Evolutionary conservation across 2,888 invertebrate species (phyloP).

Genomic region (Plutella xylostella): DNA sequence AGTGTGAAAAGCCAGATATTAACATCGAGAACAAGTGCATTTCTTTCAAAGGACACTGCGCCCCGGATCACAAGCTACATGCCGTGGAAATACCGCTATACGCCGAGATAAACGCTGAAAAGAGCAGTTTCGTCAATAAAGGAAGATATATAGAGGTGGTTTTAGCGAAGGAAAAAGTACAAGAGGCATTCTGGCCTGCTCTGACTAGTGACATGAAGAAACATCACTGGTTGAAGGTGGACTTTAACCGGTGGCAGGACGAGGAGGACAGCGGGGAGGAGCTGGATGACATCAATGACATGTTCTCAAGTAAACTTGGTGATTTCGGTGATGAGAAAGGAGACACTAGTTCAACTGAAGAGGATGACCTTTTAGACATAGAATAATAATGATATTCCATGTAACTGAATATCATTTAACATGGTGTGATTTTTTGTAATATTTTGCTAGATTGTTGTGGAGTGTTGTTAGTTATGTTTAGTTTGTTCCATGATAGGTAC

Average conservation of each 20-base stretch:
- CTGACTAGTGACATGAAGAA: constrained; percentile 89
- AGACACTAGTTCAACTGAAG: constrained; percentile 80
- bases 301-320: constrained; percentile 40
- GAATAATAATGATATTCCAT: constrained; percentile 66
- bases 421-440: not conserved
- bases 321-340: constrained; percentile 45
- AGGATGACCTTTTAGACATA: constrained; percentile 76
- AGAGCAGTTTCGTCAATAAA: constrained; percentile 76
- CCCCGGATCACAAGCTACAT: constrained; percentile 84
- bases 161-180: constrained; percentile 73
- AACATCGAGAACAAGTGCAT: constrained; percentile 75
- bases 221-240: constrained; percentile 95
- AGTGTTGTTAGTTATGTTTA: not conserved
- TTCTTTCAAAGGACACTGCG: constrained; percentile 86
- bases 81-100: constrained; percentile 89
- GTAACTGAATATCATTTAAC: too few species aligned
- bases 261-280: constrained; percentile 94
- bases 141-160: constrained; percentile 79
- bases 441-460: not conserved
- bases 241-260: constrained; percentile 97
- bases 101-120: constrained; percentile 85
- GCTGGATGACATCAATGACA: constrained; percentile 40
- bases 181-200: constrained; percentile 86
- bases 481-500: too few species aligned
- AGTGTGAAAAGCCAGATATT: constrained; percentile 85